phyloP scores from a whole-genome alignment of 2,797 vertebrate genomes.

The Brachyrhaphis roseni region DNA sequence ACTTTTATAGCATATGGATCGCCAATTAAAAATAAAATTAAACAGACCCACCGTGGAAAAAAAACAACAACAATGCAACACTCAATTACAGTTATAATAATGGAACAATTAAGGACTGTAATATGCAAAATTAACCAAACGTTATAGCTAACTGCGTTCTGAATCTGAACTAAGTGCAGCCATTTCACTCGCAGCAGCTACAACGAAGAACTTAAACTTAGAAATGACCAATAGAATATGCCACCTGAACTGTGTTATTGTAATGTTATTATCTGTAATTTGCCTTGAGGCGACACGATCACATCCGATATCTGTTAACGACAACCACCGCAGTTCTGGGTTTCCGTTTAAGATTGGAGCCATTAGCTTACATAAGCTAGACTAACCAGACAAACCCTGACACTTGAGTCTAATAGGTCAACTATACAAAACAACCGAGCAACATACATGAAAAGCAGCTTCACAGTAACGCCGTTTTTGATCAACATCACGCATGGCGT shows the following conservation, averaged over 20 bases:
- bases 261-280: neutral
- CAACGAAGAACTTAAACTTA: neutral
- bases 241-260: neutral
- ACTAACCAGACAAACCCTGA: neutral
- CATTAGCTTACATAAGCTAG: slow-evolving; percentile 27
- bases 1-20: neutral
- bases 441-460: neutral
- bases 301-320: slow-evolving; percentile 30
- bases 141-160: neutral
- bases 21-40: neutral
- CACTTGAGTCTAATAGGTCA: neutral
- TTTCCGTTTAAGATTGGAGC: slow-evolving; percentile 26
- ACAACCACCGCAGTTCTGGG: slow-evolving; percentile 33
- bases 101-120: neutral
- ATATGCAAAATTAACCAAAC: neutral
- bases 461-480: slow-evolving; percentile 9
- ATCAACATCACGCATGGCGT: slow-evolving; percentile 20
- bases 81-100: neutral
- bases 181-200: neutral
- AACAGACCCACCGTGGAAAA: neutral
- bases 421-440: neutral
- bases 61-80: too few relatives aligned
- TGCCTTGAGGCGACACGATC: slow-evolving; percentile 17
- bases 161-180: neutral
- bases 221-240: neutral